Base-by-base conservation (phyloP, 2,888 invertebrate genomes). In the Volucella zonaria region DNA sequence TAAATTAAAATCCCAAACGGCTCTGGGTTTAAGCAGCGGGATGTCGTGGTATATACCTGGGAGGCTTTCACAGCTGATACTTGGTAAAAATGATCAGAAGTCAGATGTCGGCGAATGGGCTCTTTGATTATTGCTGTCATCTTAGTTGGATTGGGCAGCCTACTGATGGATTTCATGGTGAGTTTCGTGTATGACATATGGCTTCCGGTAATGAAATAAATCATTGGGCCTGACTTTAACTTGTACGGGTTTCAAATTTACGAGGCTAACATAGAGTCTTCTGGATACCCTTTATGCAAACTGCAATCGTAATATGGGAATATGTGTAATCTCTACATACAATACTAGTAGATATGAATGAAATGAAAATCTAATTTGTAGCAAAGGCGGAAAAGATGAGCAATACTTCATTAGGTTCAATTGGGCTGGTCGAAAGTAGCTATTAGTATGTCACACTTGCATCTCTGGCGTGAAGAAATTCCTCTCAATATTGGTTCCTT, bases 81-180 rank as follows among this genome's bases (percentile, higher is more conserved):
- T 31, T 15, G 42, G 59, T 38, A 12, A 43, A 45, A 51, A n/a
- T 45, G 66, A 74, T 70, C 83, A 83, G 83, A 80, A 83, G 83
- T 79, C 79, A 14, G 43, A 58, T 74, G 45, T 70, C 83, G 83
- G 83, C 66, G 11, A 18, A 1, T 12, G 10, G 42, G n/a, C 59
- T 56, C 83, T 83, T 79, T 83, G 70, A 83, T 83, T 83, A 80
- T 80, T 47, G 52, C 80, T 83, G 83, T 83, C 83, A 83, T 79
- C 67, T 83, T 75, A 80, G 79, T 70, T 70, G 56, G 75, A 75
- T 75, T 66, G 74, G 68, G 74, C 79, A 66, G 75, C 40, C 64
- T 64, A 56, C 74, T 83, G 80, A 83, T 80, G 74, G 70, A 83
- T 83, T 52, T 79, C 59, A 66, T 79, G 71, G 64, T 62, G 81